Evolutionary conservation across 1,140 invertebrate genomes (phyloP).

Genomic region (Papilio aristodemus): DNA sequence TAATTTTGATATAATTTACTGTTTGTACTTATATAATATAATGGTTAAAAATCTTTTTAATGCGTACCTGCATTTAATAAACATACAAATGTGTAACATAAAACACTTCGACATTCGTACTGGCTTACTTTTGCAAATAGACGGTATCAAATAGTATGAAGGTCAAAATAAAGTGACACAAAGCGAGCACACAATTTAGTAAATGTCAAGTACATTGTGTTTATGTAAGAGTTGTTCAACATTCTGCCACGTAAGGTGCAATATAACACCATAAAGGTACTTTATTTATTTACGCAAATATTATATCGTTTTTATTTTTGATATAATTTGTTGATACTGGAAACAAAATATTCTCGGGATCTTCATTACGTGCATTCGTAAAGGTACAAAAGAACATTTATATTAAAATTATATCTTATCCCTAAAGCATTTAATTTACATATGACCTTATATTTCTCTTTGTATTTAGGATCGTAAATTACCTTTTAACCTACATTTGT

Average conservation of each 20-base stretch:
- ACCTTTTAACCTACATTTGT: neutral
- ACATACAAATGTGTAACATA: too few species aligned
- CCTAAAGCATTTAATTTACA: neutral
- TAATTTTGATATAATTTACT: too few species aligned
- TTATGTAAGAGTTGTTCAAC: neutral
- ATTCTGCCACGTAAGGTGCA: neutral
- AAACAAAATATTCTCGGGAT: neutral
- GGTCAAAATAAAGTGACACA: slow-evolving; percentile 5
- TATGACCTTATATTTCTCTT: neutral
- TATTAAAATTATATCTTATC: neutral
- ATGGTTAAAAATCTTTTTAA: too few species aligned
- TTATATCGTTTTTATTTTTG: neutral
- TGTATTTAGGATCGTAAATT: neutral
- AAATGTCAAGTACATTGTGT: too few species aligned
- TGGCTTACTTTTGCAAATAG: slow-evolving; percentile 18
- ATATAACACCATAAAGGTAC: neutral
- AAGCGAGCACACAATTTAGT: neutral
- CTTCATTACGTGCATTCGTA: neutral
- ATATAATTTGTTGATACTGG: slow-evolving; percentile 5
- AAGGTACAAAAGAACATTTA: slow-evolving; percentile 1
- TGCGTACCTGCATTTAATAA: too few species aligned
- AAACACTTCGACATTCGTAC: too few species aligned
- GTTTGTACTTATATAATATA: too few species aligned
- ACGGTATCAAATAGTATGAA: slow-evolving; percentile 30
- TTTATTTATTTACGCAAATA: neutral